Evolutionary conservation across 2,113 vertebrate species (phyloP).

Genomic region (Stictonetta naevosa): DNA sequence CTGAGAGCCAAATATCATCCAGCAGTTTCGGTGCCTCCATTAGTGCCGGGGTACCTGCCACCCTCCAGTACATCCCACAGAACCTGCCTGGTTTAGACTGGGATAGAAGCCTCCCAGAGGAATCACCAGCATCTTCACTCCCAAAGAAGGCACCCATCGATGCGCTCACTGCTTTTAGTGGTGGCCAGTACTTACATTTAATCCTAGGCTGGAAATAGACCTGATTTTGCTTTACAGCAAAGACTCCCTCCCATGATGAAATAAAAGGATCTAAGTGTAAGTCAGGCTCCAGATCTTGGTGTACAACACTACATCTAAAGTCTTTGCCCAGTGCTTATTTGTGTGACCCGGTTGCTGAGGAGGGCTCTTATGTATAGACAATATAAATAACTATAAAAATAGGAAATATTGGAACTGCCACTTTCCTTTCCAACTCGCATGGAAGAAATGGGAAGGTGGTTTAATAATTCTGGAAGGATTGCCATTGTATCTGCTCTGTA

Average conservation of each 20-base stretch:
- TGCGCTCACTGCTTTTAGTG: neutral
- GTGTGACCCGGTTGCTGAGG: neutral
- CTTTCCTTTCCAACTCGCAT: neutral
- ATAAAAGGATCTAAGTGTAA: neutral
- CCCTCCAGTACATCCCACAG: neutral
- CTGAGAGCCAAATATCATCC: neutral
- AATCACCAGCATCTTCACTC: neutral
- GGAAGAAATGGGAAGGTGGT: neutral
- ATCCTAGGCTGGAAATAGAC: neutral
- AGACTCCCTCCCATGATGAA: neutral
- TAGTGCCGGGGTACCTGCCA: neutral
- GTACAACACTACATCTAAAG: neutral
- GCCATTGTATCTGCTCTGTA: neutral
- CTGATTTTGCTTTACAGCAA: neutral
- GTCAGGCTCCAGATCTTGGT: neutral
- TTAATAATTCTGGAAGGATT: neutral
- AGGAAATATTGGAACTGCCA: neutral
- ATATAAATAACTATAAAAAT: neutral
- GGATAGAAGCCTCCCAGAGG: neutral
- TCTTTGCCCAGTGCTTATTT: neutral
- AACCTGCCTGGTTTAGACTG: neutral
- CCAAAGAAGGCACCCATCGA: neutral
- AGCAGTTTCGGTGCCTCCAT: neutral
- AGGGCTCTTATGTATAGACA: neutral
- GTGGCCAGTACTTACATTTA: neutral